Conservation (phyloP, 2,888 invertebrate species). For the Scaptomyza caliginosa region DNA sequence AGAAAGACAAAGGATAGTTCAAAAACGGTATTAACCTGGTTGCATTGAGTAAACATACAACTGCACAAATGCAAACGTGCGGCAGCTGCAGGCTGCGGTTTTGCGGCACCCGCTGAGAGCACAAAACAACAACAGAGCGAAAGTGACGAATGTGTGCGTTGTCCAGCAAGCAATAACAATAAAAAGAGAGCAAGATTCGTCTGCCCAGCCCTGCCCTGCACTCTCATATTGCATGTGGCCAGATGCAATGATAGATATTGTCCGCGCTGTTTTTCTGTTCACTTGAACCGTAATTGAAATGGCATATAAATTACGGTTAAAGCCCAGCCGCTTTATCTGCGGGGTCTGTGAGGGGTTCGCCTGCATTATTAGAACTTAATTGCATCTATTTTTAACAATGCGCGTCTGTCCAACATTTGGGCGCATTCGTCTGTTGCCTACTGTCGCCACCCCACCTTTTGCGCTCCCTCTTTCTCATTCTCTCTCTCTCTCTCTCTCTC, state of each 20-base stretch:
- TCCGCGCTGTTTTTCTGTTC: constrained; percentile 24
- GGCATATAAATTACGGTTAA: constrained; percentile 54
- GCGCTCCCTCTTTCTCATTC: not conserved
- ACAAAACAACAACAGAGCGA: constrained; percentile 50
- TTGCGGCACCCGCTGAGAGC: constrained; percentile 18
- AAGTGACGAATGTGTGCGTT: constrained; percentile 24
- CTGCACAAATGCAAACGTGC: constrained; percentile 20
- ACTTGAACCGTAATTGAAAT: constrained; percentile 71
- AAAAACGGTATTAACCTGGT: constrained; percentile 63
- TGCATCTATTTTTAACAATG: constrained; percentile 75
- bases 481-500: not conserved
- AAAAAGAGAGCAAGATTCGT: constrained; percentile 34
- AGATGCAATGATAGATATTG: constrained; percentile 33
- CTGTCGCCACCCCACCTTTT: constrained; percentile 1
- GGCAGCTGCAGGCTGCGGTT: constrained; percentile 24
- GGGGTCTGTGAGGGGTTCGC: constrained; percentile 23
- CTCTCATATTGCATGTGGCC: constrained; percentile 51
- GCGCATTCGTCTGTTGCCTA: constrained; percentile 32
- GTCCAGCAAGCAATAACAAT: constrained; percentile 60
- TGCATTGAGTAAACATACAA: constrained; percentile 2
- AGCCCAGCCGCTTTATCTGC: constrained; percentile 10
- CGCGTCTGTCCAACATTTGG: constrained; percentile 62
- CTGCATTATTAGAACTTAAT: constrained; percentile 76
- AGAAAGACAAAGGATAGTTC: constrained; percentile 67
- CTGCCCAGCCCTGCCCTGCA: constrained; percentile 13